These are phyloP conservation scores for Caenorhabditis panamensis DNA, from an alignment of 2,888 invertebrate genomes.

Conservation along the genomic window DNA sequence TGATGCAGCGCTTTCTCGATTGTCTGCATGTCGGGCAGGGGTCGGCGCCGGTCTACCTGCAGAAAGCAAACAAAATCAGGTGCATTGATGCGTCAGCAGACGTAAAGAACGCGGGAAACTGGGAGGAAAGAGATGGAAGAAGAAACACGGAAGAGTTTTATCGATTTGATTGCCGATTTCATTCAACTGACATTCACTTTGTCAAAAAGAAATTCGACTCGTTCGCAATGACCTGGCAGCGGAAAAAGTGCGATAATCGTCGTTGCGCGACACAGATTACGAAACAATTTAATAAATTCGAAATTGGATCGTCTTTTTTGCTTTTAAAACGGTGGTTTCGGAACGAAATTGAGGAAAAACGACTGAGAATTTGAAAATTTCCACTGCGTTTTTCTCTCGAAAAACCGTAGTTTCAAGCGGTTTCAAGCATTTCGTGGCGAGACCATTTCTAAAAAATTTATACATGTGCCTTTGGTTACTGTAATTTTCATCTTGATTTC, in stretches of 20 bases:
- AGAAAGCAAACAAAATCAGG: slow-evolving; percentile 57
- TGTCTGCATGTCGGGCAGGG: slow-evolving; percentile 75
- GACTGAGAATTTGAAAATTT: too few relatives aligned
- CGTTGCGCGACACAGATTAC: too few relatives aligned
- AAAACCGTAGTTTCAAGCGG: too few relatives aligned
- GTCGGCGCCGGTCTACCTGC: slow-evolving; percentile 57
- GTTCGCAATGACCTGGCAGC: too few relatives aligned
- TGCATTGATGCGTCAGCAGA: slow-evolving; percentile 45
- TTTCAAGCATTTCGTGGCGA: too few relatives aligned
- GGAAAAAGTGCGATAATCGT: not conserved
- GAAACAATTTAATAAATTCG: not conserved
- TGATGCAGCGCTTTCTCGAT: slow-evolving; percentile 79
- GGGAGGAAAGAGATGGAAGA: not conserved
- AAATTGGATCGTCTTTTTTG: too few relatives aligned
- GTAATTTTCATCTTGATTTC: too few relatives aligned
- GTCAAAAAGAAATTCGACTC: too few relatives aligned
- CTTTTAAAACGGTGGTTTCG: too few relatives aligned
- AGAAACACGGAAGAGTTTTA: slow-evolving; percentile 14
- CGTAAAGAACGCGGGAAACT: slow-evolving; percentile 10
- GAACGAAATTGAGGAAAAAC: too few relatives aligned
- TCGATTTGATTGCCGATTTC: not conserved
- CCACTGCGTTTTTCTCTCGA: too few relatives aligned
- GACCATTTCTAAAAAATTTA: not conserved
- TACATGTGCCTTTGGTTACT: too few relatives aligned
- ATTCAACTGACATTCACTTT: not conserved